phyloP scores from a whole-genome alignment of 2,888 invertebrate species.

The Acanthosepion lycidas region DNA sequence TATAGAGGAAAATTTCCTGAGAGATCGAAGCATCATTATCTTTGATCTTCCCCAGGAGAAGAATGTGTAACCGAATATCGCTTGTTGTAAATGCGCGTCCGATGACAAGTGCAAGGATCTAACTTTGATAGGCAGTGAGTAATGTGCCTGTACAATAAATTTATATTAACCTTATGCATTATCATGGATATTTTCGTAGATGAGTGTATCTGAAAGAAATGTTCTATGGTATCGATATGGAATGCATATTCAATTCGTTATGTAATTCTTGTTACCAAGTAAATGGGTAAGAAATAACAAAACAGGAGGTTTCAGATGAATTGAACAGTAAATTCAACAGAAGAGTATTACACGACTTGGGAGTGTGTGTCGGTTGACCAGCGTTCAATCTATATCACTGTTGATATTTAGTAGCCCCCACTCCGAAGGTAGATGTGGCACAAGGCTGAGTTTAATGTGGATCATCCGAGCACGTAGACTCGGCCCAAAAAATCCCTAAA shows the following conservation, averaged over 20 bases:
- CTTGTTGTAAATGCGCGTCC: background rate
- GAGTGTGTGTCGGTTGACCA: too few species aligned
- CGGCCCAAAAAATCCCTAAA: too few species aligned
- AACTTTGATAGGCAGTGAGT: background rate
- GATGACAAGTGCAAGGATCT: background rate
- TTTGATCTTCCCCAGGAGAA: background rate
- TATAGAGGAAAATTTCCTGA: background rate
- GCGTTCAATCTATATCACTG: too few species aligned
- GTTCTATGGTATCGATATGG: background rate
- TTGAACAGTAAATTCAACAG: too few species aligned
- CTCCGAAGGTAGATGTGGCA: too few species aligned
- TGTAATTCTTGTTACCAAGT: too few species aligned
- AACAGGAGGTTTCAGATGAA: too few species aligned
- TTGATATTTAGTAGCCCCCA: too few species aligned
- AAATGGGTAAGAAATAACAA: too few species aligned
- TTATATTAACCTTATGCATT: background rate
- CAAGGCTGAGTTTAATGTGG: too few species aligned
- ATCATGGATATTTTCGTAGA: background rate
- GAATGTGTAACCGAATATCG: background rate
- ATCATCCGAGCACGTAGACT: too few species aligned
- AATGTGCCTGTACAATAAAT: background rate
- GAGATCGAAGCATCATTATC: slow-evolving; percentile 17
- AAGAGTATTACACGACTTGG: too few species aligned
- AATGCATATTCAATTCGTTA: background rate
- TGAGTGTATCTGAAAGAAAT: background rate